Base-by-base conservation (phyloP, 2,113 vertebrate genomes). In the Cebidichthys violaceus region DNA sequence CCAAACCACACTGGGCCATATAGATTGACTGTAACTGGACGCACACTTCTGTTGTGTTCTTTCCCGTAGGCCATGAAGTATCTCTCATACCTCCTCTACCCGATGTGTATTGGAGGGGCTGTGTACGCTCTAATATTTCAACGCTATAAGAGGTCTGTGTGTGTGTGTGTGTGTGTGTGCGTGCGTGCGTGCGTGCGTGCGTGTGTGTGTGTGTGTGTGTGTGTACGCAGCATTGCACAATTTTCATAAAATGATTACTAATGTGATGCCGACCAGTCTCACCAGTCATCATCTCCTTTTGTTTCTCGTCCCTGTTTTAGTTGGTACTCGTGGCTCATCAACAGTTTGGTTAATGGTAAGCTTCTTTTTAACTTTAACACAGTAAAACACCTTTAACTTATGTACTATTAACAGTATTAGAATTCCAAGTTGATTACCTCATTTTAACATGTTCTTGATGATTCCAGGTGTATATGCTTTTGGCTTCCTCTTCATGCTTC, bases 301-400 rank as follows among this genome's bases (percentile, higher is more conserved):
- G 17, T 62, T 41, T 82, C 14, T 64, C 29, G 41, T 60, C 1
- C 64, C 27, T 47, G 73, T 84, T 93, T 67, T 85, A 99, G 98
- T 89, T 99, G 98, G 98, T 99, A 99, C 84, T 99, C 98, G 0
- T 99, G 98, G 98, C 29, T 99, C 81, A 98, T 99, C 91, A 99
- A 99, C 96, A 99, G 98, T 90, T 96, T 99, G 83, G 98, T 99
- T 66, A 99, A 99, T 0, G 98, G 98, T 99, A 88, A 93, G 96
- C 43, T 54, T 39, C 50, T 33, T 35, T 39, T 60, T 22, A 35
- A 27, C 29, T 61, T 7, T 13, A 13, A 50, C 10, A 24, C 54
- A 24, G 54, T n/a, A 7, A 50, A 66, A 35, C 18, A 18, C 6
- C 9, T 17, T 74, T 3, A 17, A 55, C 8, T 43, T 39, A 9